phyloP scores from a whole-genome alignment of 2,888 invertebrate species.

The Drosophila prolongata region DNA sequence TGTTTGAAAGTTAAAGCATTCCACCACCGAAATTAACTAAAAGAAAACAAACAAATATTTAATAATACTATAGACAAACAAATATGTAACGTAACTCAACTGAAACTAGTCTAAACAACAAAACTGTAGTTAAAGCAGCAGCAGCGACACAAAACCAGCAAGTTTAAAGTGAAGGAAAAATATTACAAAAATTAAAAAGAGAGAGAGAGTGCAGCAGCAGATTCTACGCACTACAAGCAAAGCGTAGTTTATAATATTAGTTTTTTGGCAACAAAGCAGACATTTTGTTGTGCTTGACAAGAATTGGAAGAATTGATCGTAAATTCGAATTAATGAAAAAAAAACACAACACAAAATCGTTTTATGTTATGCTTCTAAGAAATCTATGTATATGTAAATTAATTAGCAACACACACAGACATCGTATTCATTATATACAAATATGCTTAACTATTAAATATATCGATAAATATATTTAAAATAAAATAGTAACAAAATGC shows the following conservation, averaged over 20 bases:
- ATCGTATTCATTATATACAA: conserved; percentile 39
- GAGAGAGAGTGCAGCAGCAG: conserved; percentile 4
- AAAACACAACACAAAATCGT: conserved; percentile 41
- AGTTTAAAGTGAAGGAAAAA: conserved; percentile 18
- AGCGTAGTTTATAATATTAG: conserved; percentile 18
- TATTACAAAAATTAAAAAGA: conserved; percentile 12
- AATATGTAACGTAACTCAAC: conserved; percentile 76
- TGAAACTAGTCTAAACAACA: conserved; percentile 78
- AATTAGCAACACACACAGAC: conserved; percentile 54
- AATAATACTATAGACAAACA: conserved; percentile 45
- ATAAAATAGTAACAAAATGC: conserved; percentile 28
- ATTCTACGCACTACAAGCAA: conserved; percentile 29
- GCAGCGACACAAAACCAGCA: conserved; percentile 39
- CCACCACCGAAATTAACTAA: conserved; percentile 71
- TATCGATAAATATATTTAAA: conserved; percentile 36
- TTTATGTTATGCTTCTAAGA: conserved; percentile 67
- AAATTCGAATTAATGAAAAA: conserved; percentile 29
- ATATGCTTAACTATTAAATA: conserved; percentile 43
- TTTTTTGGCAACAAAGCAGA: conserved; percentile 29
- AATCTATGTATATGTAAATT: conserved; percentile 64
- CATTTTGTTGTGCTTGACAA: conserved; percentile 46
- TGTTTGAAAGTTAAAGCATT: conserved; percentile 67
- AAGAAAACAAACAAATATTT: conserved; percentile 39
- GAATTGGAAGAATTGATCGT: conserved; percentile 21
- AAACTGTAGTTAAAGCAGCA: conserved; percentile 35